Evolutionary conservation across 2,888 invertebrate species (phyloP).

Genomic region (Apocheima hispidaria): DNA sequence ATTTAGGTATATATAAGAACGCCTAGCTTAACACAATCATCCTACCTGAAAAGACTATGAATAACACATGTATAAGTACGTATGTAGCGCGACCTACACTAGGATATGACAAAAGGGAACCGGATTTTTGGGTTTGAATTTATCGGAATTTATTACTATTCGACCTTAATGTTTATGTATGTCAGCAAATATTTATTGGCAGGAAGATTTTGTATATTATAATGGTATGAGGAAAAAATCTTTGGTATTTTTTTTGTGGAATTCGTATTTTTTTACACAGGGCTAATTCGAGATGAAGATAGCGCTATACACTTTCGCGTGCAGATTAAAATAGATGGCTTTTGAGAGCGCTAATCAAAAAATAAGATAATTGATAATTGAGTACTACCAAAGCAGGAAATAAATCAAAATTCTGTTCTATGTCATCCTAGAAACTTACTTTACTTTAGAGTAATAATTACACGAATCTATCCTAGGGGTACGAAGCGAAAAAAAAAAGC

Average conservation of each 20-base stretch:
- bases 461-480: no score
- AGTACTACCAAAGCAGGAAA: no score
- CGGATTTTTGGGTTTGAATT: constrained; percentile 56
- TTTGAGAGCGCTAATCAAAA: no score
- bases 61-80: constrained; percentile 50
- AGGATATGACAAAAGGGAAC: constrained; percentile 52
- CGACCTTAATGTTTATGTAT: constrained; percentile 45
- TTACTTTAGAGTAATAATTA: no score
- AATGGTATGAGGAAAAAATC: constrained; percentile 17
- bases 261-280: neutral
- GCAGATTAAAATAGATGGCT: no score
- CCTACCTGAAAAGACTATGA: constrained; percentile 41
- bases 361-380: no score
- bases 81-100: constrained; percentile 34
- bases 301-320: no score
- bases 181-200: constrained; percentile 42
- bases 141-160: constrained; percentile 54
- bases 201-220: constrained; percentile 36
- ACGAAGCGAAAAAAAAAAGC: no score
- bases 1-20: neutral
- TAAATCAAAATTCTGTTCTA: no score
- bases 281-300: no score
- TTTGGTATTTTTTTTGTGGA: neutral
- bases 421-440: no score
- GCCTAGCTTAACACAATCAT: neutral